Base-by-base conservation (phyloP, 2,797 vertebrate genomes). In the Petrocephalus schoutedeni region DNA sequence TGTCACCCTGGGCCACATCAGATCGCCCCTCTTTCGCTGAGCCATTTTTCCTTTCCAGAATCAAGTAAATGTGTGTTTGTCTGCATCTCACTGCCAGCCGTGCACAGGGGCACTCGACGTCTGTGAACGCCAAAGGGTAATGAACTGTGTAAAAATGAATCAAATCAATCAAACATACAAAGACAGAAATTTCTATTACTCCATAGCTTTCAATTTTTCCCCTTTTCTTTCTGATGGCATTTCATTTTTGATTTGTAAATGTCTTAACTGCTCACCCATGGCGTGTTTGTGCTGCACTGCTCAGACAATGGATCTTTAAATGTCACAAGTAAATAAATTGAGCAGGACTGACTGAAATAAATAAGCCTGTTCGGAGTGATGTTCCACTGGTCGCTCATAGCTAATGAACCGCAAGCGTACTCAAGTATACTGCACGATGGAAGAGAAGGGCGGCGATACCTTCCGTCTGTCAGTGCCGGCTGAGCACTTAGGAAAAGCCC, bases 251-350 rank as follows among this genome's bases (percentile, higher is more conserved):
- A 71, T 83, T 89, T 89, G 57, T n/a, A 87, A 93, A 92, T 92
- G 90, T 89, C 90, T 91, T 87, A 90, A 92, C 89, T 91, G 89
- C 87, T 94, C 94, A 89, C 87, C 91, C 92, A 89, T 87, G 64
- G 86, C 90, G 80, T 89, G 45, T 92, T 91, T 92, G 88, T 89
- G 54, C 49, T 86, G 61, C 88, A 54, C 21, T 85, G 86, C 89
- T 85, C 87, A 87, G 85, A 83, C 85, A 87, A 88, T 61, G 82
- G 86, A 86, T 90, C 80, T 87, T 87, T 53, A 92, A 92, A 92
- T 92, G 91, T 93, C 91, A 92, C 21, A 88, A 54, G 85, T 45
- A 89, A 90, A 84, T 85, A 90, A 85, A 89, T 90, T 53, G 88
- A 87, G 84, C 80, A 83, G 61, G 86, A 56, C 84, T 89, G 91